These are phyloP conservation scores for Megaceryle torquata DNA, from an alignment of 2,113 vertebrate genomes.

Conservation along the genomic window DNA sequence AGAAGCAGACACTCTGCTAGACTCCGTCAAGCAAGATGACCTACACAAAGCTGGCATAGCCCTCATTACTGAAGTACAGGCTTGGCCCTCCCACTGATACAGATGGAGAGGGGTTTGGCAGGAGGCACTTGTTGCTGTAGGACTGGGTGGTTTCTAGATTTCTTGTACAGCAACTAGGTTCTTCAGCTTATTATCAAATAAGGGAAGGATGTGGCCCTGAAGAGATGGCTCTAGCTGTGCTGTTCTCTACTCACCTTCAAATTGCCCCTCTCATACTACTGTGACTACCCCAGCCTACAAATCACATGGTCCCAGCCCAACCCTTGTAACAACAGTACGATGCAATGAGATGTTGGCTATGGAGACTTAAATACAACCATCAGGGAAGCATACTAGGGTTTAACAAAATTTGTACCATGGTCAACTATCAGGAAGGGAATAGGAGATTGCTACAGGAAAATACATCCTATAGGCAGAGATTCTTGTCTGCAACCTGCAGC, in stretches of 20 bases:
- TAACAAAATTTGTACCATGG: neutral
- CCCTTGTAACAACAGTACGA: neutral
- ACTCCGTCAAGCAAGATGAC: neutral
- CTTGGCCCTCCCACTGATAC: neutral
- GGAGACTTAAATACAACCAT: neutral
- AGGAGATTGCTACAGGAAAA: neutral
- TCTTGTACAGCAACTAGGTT: neutral
- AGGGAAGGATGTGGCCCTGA: neutral
- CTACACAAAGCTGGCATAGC: neutral
- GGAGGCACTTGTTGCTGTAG: neutral
- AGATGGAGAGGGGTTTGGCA: neutral
- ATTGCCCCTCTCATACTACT: neutral
- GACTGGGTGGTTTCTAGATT: neutral
- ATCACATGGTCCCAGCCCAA: neutral
- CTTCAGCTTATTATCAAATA: neutral
- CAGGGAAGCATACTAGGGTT: neutral
- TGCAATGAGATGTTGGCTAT: neutral
- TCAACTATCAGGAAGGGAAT: neutral
- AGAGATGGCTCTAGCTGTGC: neutral
- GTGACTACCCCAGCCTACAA: neutral
- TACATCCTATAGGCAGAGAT: neutral
- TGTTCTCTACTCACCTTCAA: neutral
- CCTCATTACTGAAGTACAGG: neutral
- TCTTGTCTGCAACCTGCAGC: neutral
- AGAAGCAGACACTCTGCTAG: neutral